Evolutionary conservation across 2,888 invertebrate species (phyloP).

Genomic region (Scaptomyza polygonia): DNA sequence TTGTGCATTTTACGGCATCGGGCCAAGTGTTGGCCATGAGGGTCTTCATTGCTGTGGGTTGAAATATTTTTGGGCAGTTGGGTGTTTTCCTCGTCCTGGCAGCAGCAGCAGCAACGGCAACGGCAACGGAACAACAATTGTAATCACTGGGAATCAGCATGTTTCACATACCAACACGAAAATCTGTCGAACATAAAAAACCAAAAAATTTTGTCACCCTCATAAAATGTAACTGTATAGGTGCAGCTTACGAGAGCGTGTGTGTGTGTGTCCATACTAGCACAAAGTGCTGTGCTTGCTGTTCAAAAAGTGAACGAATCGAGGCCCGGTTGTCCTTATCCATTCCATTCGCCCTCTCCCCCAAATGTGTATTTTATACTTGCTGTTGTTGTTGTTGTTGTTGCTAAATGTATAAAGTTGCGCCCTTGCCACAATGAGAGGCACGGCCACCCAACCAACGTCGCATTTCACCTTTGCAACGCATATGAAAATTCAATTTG

Average conservation of each 20-base stretch:
- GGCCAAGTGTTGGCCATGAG: conserved; percentile 33
- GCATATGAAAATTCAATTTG: conserved; percentile 77
- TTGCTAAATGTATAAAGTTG: conserved; percentile 53
- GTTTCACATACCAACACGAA: conserved; percentile 80
- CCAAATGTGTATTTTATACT: background rate
- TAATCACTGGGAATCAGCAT: conserved; percentile 79
- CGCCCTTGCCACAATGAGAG: conserved; percentile 14
- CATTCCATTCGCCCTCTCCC: background rate
- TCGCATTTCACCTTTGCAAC: conserved; percentile 53
- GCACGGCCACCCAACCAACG: conserved; percentile 8
- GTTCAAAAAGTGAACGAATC: conserved; percentile 44
- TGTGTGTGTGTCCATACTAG: conserved; percentile 15
- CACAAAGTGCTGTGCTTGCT: conserved; percentile 70
- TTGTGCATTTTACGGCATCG: conserved; percentile 67
- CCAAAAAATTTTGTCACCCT: conserved; percentile 70
- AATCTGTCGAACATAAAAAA: conserved; percentile 78
- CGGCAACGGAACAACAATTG: conserved; percentile 69
- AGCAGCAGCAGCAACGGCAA: conserved; percentile 13
- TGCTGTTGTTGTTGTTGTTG: background rate
- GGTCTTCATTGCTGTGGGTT: conserved; percentile 3
- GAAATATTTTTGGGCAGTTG: background rate
- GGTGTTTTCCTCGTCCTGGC: conserved; percentile 12
- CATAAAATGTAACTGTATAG: conserved; percentile 71
- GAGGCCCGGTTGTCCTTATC: conserved; percentile 21
- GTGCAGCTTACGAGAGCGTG: conserved; percentile 34